Base-by-base conservation (phyloP, 2,888 invertebrate species). In the Idaea biselata region DNA sequence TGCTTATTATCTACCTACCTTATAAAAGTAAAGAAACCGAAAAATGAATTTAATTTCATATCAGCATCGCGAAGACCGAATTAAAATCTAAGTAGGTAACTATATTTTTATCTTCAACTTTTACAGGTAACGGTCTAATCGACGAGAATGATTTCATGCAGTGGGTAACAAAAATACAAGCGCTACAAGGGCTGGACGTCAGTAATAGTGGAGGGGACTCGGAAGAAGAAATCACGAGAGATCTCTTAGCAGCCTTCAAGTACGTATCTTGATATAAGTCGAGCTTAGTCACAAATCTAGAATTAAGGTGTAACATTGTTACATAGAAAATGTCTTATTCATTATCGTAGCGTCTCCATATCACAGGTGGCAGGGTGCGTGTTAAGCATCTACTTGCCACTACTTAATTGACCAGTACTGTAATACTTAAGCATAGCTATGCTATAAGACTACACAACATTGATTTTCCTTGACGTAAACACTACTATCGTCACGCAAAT, bases 211-310 rank as follows among this genome's bases (percentile, higher is more conserved):
- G 89, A 16, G 91, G 91, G 0, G 94, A 94, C 69, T 91, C 93
- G 16, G 95, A 95, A 77, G 94, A 94, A 67, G 95, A 95, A 79
- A 93, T 94, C 76, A 95, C 95, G 66, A 95, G 95, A 83, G 97
- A 97, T 84, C 93, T 98, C 73, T 94, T 97, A 76, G 97, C 97
- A 65, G 97, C 97, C 74, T 98, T 98, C 93, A 94, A 94, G 94
- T 94, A 79, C 78, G 81, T 71, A 53, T 5, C n/a, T n/a, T n/a
- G n/a, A n/a, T n/a, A n/a, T n/a, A n/a, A n/a, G n/a, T n/a, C n/a
- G n/a, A n/a, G n/a, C n/a, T n/a, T n/a, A n/a, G n/a, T n/a, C n/a
- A n/a, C n/a, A n/a, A n/a, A n/a, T n/a, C n/a, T n/a, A n/a, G n/a
- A n/a, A n/a, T n/a, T n/a, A n/a, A n/a, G n/a, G n/a, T n/a, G 25